These are phyloP conservation scores for Ailuropoda melanoleuca DNA, from an alignment of 2,113 vertebrate genomes.

Conservation along the genomic window DNA sequence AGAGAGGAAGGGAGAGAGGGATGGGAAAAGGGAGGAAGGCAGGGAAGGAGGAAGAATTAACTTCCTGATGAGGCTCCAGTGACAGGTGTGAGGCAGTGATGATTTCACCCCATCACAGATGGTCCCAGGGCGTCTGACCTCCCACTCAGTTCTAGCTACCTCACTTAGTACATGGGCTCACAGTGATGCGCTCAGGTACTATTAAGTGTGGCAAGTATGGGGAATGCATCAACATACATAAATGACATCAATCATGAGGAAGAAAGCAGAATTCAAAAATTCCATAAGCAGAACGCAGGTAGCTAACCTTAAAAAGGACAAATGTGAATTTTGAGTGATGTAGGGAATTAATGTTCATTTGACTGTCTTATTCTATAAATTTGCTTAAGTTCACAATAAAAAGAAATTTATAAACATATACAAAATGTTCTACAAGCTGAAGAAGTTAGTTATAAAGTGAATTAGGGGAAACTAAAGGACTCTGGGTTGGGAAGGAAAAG, in stretches of 20 bases:
- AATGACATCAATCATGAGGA: not conserved
- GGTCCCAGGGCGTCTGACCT: not conserved
- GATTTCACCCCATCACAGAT: not conserved
- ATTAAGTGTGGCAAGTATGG: not conserved
- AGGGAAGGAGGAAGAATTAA: not conserved
- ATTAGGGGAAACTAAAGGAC: not conserved
- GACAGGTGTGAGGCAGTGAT: not conserved
- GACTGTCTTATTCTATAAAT: constrained; percentile 12
- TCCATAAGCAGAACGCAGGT: not conserved
- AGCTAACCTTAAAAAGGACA: not conserved
- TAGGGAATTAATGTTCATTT: not conserved
- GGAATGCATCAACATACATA: not conserved
- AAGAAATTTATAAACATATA: not conserved
- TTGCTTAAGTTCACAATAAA: not conserved
- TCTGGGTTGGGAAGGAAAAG: not conserved
- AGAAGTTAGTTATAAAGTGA: not conserved
- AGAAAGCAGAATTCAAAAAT: constrained; percentile 41
- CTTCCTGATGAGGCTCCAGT: not conserved
- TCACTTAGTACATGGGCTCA: not conserved
- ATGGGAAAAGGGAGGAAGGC: not conserved
- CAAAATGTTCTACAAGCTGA: not conserved
- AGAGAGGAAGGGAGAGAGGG: not conserved
- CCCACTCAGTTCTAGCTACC: not conserved
- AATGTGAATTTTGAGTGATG: not conserved
- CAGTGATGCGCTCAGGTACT: not conserved